phyloP scores from a whole-genome alignment of 1,140 invertebrate species.

The Asobara japonica region DNA sequence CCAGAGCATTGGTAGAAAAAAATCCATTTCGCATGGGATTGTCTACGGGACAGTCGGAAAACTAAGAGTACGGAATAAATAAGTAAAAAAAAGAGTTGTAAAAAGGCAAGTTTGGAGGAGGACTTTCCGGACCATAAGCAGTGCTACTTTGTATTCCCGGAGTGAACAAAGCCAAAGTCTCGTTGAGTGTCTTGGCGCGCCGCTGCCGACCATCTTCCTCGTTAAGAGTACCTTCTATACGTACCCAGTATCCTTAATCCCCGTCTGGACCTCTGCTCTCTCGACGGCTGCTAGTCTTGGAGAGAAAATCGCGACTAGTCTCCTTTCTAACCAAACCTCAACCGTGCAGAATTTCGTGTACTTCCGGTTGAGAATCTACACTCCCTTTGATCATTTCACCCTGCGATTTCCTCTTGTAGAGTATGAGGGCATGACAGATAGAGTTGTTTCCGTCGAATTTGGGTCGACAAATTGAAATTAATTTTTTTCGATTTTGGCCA shows the following conservation, averaged over 20 bases:
- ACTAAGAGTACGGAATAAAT: neutral
- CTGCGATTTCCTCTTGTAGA: neutral
- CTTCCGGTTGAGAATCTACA: neutral
- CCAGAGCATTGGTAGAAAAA: neutral
- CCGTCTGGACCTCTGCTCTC: conserved; percentile 19
- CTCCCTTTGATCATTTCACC: neutral
- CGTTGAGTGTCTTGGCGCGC: conserved; percentile 34
- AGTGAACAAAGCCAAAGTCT: conserved; percentile 35
- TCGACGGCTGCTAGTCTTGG: conserved; percentile 10
- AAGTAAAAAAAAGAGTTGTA: neutral
- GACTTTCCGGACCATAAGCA: conserved; percentile 22
- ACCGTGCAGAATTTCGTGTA: conserved; percentile 13
- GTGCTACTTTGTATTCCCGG: conserved; percentile 37
- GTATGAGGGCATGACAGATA: too few relatives aligned
- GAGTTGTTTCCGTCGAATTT: too few relatives aligned
- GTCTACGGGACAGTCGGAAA: neutral
- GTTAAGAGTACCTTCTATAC: conserved; percentile 29
- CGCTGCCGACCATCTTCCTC: conserved; percentile 27
- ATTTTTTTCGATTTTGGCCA: too few relatives aligned
- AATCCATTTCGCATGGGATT: neutral
- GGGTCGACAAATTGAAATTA: too few relatives aligned
- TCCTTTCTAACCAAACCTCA: conserved; percentile 16
- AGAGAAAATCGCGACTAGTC: too few relatives aligned
- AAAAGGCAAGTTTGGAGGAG: conserved; percentile 5
- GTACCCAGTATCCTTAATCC: conserved; percentile 28